Base-by-base conservation (phyloP, 2,888 invertebrate genomes). In the Mythimna albipuncta region DNA sequence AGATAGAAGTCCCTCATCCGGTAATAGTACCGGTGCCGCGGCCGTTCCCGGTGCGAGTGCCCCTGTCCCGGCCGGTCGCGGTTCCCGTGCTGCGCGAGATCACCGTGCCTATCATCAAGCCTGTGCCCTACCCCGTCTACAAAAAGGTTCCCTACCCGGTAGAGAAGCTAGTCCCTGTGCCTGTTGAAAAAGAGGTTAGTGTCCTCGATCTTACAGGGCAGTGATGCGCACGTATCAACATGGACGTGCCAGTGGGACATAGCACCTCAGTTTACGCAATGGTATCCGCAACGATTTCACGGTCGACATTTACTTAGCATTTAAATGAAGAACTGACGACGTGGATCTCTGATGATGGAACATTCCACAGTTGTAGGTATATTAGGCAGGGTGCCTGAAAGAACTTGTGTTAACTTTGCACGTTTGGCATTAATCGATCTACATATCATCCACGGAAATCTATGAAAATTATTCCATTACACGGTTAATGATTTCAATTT, bases 1-100 rank as follows among this genome's bases (percentile, higher is more conserved):
- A 98, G 90, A 97, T 98, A 90, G 97, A 97, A 88, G 97, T 98
- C 50, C 97, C 97, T 6, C 97, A 97, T 77, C 97, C 98, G 61
- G 97, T 98, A 50, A 97, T 98, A 91, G 97, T 98, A 9, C 97
- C 97, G 62, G 97, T 98, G 72, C 97, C 98, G 19, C 97, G 97
- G 88, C 98, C 98, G 1, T 97, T 97, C 87, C 97, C 98, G 85
- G 97, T 98, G 58, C 97, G 97, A 85, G 97, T 98, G 88, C 97
- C 98, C 82, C 95, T 98, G 55, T 97, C 97, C 2, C 97, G 97
- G 89, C 98, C 98, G 6, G 97, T 98, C 2, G 97, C 97, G 71
- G 97, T 98, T 66, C 97, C 97, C 71, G 96, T 98, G 63, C 93
- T 98, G 85, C 95, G 94, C 83, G 97, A 97, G 91, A 91, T 97